These are phyloP conservation scores for Zygogramma bicolorata DNA, from an alignment of 2,888 invertebrate genomes.

Conservation along the genomic window DNA sequence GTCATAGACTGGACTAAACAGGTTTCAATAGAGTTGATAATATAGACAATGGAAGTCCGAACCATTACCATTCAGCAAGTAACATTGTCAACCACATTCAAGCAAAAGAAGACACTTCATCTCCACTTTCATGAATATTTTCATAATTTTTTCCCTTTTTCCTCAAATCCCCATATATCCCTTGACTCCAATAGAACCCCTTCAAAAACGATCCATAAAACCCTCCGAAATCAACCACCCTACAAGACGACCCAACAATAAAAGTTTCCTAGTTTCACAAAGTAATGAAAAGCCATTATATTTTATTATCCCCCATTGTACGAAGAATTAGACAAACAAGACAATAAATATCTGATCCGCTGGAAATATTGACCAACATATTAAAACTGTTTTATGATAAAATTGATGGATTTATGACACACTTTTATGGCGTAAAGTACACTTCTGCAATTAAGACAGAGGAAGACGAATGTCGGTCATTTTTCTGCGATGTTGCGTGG, in stretches of 20 bases:
- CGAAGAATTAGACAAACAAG: conserved; percentile 54
- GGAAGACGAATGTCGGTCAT: background rate
- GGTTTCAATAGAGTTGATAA: no score
- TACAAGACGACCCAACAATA: conserved; percentile 29
- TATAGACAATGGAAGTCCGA: no score
- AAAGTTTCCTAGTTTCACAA: conserved; percentile 52
- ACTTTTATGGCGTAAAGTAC: conserved; percentile 49
- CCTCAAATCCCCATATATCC: background rate
- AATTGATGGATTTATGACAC: conserved; percentile 42
- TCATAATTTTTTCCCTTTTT: no score
- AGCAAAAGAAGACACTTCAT: no score
- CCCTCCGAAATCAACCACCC: background rate
- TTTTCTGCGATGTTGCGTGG: background rate
- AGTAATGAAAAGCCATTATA: conserved; percentile 55
- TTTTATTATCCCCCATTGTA: conserved; percentile 42
- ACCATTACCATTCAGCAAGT: no score
- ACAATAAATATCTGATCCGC: conserved; percentile 52
- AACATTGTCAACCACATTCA: no score
- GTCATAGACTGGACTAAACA: no score
- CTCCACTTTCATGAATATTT: no score
- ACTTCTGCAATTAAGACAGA: conserved; percentile 1
- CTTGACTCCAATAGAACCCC: background rate
- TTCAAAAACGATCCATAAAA: background rate
- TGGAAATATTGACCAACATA: conserved; percentile 56
- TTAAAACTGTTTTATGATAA: conserved; percentile 49